These are phyloP conservation scores for Phortica okadai DNA, from an alignment of 2,888 invertebrate species.

Conservation along the genomic window DNA sequence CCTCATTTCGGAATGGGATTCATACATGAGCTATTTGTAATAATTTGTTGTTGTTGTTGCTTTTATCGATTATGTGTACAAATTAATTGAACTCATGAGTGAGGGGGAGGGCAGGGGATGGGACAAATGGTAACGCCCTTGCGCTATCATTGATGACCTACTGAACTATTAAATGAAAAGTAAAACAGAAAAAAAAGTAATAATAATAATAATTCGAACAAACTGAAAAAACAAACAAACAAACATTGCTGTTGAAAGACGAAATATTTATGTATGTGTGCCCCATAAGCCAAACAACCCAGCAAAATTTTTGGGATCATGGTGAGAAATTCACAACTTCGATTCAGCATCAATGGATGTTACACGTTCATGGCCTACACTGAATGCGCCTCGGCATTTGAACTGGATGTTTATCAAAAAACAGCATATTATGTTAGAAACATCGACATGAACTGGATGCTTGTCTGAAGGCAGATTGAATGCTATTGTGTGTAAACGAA, in stretches of 20 bases:
- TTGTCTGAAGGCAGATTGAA: too few species aligned
- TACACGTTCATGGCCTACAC: too few species aligned
- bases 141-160: not conserved
- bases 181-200: not conserved
- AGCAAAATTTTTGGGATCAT: too few species aligned
- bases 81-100: not conserved
- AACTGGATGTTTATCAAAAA: too few species aligned
- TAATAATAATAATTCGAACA: not conserved
- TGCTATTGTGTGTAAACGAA: too few species aligned
- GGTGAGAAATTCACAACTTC: too few species aligned
- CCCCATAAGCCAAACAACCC: slow-evolving; percentile 30
- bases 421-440: too few species aligned
- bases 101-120: too few species aligned
- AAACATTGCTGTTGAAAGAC: slow-evolving; percentile 32
- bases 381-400: too few species aligned
- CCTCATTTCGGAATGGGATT: not conserved
- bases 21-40: not conserved
- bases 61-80: slow-evolving; percentile 4
- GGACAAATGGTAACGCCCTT: too few species aligned
- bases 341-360: too few species aligned
- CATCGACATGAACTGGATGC: too few species aligned
- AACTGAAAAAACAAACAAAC: slow-evolving; percentile 8
- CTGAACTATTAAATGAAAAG: slow-evolving; percentile 18
- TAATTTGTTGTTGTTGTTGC: not conserved
- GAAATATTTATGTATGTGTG: not conserved